A percentile compares a stretch with the other conserved stretches of the same genome.
These are phyloP conservation scores for Pseudocheirus occidentalis DNA, from an alignment of 2,797 vertebrate species.

Conservation along the genomic window DNA sequence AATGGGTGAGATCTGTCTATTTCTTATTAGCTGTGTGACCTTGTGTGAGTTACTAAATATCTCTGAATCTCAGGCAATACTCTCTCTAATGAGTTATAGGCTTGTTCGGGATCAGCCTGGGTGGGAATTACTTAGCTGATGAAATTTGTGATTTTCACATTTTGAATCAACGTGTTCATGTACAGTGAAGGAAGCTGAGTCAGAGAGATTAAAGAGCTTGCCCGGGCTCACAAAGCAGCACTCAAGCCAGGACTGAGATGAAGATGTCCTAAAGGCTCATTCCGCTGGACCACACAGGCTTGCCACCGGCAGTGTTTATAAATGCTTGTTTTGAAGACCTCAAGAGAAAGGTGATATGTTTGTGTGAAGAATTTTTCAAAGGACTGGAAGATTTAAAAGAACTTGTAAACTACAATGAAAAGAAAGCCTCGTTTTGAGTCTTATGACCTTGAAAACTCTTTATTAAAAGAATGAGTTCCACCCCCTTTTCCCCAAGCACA, in stretches of 20 bases:
- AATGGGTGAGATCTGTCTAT: background rate
- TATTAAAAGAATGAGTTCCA: background rate
- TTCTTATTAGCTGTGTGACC: background rate
- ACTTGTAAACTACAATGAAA: background rate
- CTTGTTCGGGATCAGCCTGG: background rate
- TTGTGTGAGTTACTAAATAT: background rate
- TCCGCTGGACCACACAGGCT: background rate
- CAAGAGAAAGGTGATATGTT: background rate
- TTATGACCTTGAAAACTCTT: background rate
- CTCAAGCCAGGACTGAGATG: background rate
- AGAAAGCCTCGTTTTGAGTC: constrained; percentile 9
- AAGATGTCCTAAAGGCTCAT: background rate
- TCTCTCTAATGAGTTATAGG: background rate
- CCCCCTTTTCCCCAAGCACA: background rate
- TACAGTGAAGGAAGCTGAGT: background rate
- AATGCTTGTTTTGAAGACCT: background rate
- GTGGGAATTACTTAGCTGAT: background rate
- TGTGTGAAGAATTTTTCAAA: background rate
- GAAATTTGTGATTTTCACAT: background rate
- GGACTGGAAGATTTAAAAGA: constrained; percentile 39
- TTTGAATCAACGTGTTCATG: background rate
- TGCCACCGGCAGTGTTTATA: background rate
- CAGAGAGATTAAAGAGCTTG: background rate
- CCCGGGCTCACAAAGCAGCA: background rate
- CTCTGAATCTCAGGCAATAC: background rate